Base-by-base conservation (phyloP, 2,888 invertebrate species). In the Cepaea hortensis region DNA sequence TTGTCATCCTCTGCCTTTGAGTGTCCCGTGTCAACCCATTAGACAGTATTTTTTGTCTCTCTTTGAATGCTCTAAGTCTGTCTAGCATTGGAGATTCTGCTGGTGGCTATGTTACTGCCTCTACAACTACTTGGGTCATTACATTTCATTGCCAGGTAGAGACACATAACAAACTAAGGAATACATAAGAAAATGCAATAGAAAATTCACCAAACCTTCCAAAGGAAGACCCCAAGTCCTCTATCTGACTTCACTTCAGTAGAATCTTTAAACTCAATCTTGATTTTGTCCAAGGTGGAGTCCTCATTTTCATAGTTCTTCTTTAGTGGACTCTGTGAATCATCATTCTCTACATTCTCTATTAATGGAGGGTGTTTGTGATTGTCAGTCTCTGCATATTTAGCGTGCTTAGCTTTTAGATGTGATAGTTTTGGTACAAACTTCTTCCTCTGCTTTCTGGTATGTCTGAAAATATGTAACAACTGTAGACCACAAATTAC, bases 201-300 rank as follows among this genome's bases (percentile, higher is more conserved):
- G 7, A 55, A 55, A 50, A 46, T 48, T 6, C 18, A 46, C 46
- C 81, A 68, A 48, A 81, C 81, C 70, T 81, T 81, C 81, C 81
- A 81, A 18, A 81, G 70, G 6, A 70, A 70, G 70, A 81, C n/a
- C 35, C 81, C 81, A 70, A 70, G 81, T 35, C 81, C 13, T 68
- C 50, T 68, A 9, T n/a, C 70, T 68, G 65, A 5, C 23, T 13
- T 70, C n/a, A 0, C 68, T n/a, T 50, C n/a, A n/a, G 70, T 13
- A 9, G 65, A 65, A 70, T 70, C 70, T 20, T 81, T 70, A n/a
- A 81, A 70, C n/a, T 18, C 81, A 20, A 81, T 70, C 46, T n/a
- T 50, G n/a, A 70, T 70, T 6, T 70, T 50, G 50, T 50, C 70
- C 0, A 70, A 20, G 20, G 68, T 68, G 7, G 50, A 35, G n/a